Evolutionary conservation across 1,140 invertebrate genomes (phyloP), one percentile per base, ranked within the genome.

Genomic region (Drosophila littoralis): DNA sequence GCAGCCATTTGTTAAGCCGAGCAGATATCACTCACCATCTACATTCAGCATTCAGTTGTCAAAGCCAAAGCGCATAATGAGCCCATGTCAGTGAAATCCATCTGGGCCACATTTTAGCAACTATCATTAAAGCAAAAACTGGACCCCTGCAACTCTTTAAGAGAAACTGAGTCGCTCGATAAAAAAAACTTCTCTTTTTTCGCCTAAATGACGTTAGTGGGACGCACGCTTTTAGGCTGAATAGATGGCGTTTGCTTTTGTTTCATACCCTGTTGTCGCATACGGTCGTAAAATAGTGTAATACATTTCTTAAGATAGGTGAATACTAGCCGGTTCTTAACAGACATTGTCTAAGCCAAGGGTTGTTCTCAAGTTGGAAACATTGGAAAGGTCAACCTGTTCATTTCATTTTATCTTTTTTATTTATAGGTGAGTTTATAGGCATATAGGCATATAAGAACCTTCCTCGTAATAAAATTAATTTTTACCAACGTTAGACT

Each of bases 41-140:
- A 32, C 52, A 75, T 17, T 76, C 65, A 45, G 35, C 77, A 70
- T 61, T 75, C 77, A 80, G 43, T 55, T 68, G 65, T 61, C 64
- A 68, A 52, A 60, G 54, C 22, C 55, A 54, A 60, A 12, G 40
- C 40, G 22, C 33, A 55, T 74, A 68, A 74, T 69, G 57, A 69
- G 57, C 9, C 42, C 35, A 42, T 40, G 32, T 48, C 22, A 54
- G 9, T 43, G 13, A 8, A 42, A 64, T 12, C 13, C 51, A 60
- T 32, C 13, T 45, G 33, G 38, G 33, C 33, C 35, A 6, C 6
- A 42, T 22, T 57, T 13, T 42, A 2, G 33, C 51, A 36, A 13
- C 33, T 38, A 4, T 35, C 10, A 9, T 48, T 61, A 28, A 38
- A 61, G 9, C 45, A 10, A 17, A 48, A 10, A 15, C 13, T 36